Percentiles rank a stretch among this genome's conserved stretches.
These are phyloP conservation scores for Dromococcyx pavoninus DNA, from an alignment of 2,797 vertebrate species.

Conservation along the genomic window DNA sequence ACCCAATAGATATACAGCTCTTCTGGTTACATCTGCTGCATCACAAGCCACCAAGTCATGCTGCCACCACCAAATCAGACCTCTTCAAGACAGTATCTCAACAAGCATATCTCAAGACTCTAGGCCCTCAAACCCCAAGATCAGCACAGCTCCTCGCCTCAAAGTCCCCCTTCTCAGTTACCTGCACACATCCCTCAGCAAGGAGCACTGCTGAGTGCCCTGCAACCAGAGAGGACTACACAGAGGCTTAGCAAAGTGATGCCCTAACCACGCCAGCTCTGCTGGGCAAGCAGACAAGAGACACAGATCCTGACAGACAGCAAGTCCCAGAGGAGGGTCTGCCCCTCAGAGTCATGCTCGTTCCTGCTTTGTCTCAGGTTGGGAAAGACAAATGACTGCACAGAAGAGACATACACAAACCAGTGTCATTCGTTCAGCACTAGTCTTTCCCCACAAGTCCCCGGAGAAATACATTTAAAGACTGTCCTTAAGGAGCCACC, in stretches of 20 bases:
- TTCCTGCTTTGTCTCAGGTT: background rate
- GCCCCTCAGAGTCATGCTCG: rapidly evolving
- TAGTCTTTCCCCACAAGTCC: background rate
- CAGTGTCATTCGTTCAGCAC: rapidly evolving
- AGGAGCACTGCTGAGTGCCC: background rate
- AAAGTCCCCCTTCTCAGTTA: background rate
- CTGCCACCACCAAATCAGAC: background rate
- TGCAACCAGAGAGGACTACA: background rate
- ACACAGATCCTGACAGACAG: background rate
- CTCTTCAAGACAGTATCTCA: background rate
- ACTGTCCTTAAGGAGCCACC: background rate
- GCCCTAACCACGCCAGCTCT: background rate
- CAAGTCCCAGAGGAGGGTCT: background rate
- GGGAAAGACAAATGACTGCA: background rate
- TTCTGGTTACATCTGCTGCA: too few relatives aligned
- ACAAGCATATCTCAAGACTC: background rate
- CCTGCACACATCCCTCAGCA: background rate
- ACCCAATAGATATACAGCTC: too few relatives aligned
- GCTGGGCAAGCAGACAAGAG: background rate
- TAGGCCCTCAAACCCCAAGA: background rate
- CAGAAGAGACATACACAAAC: background rate
- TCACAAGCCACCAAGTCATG: background rate
- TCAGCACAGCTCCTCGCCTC: background rate
- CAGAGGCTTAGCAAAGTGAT: background rate
- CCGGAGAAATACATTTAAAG: background rate